A percentile compares a stretch with the other conserved stretches of the same genome.
phyloP scores from a whole-genome alignment of 2,888 invertebrate genomes.

The Hydrotaea cyrtoneurina region DNA sequence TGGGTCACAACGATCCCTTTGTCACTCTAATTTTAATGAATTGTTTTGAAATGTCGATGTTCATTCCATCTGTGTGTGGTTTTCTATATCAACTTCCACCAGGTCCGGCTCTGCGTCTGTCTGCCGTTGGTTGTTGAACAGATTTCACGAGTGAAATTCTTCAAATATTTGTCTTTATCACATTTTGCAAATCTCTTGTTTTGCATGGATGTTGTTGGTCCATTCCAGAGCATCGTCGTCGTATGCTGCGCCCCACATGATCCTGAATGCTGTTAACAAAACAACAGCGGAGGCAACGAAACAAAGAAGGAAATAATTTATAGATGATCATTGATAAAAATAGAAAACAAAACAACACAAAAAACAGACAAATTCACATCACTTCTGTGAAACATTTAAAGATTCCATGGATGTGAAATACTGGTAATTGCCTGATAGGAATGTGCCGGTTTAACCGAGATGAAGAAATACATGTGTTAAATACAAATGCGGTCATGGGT shows the following conservation, averaged over 20 bases:
- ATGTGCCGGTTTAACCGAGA: conserved; percentile 33
- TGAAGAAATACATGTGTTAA: conserved; percentile 5
- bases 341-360: conserved; percentile 41
- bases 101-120: not conserved
- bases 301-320: conserved; percentile 51
- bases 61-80: conserved; percentile 60
- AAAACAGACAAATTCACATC: not conserved
- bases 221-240: conserved; percentile 39
- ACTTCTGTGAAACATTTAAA: conserved; percentile 33
- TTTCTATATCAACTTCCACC: conserved; percentile 40
- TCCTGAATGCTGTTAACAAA: not conserved
- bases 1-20: not conserved
- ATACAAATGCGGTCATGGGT: no score
- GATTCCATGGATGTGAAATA: conserved; percentile 58
- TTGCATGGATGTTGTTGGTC: not conserved
- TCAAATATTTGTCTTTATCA: conserved; percentile 59
- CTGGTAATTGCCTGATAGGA: conserved; percentile 52
- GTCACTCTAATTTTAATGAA: conserved; percentile 27
- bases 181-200: conserved; percentile 45
- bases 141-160: conserved; percentile 54
- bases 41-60: conserved; percentile 6
- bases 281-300: not conserved
- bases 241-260: conserved; percentile 33
- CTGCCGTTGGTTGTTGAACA: conserved; percentile 30
- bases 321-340: conserved; percentile 51